A percentile compares a stretch with the other conserved stretches of the same genome.
These are phyloP conservation scores for Suricata suricatta DNA, from an alignment of 2,113 vertebrate genomes.

Conservation along the genomic window DNA sequence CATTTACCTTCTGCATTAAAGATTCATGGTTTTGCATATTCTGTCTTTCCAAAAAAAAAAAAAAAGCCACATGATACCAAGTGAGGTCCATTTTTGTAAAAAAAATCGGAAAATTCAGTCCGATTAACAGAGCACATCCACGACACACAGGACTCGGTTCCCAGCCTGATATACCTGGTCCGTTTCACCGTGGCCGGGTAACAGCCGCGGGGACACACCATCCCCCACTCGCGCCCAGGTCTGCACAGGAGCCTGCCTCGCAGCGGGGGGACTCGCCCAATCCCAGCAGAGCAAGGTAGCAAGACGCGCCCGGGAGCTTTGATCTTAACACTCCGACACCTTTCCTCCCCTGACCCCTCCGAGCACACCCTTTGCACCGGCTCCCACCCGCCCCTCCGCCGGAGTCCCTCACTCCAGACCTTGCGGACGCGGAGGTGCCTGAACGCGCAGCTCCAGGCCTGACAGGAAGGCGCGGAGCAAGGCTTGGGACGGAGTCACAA, in stretches of 20 bases:
- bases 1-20: not conserved
- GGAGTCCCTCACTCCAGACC: not conserved
- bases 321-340: too few species aligned
- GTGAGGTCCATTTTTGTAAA: not conserved
- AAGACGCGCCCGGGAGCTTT: rapidly evolving
- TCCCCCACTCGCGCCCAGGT: too few species aligned
- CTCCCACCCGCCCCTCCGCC: not conserved
- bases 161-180: not conserved
- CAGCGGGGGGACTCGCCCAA: too few species aligned
- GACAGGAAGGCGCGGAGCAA: not conserved
- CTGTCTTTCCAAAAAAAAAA: not conserved
- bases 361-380: not conserved
- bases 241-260: not conserved
- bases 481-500: not conserved
- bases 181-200: too few species aligned
- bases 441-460: too few species aligned
- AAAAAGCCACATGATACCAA: not conserved
- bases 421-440: too few species aligned
- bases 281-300: not conserved
- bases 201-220: not conserved
- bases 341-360: not conserved
- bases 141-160: not conserved
- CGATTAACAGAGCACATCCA: not conserved
- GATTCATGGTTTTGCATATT: not conserved
- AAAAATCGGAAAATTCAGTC: not conserved